Percentiles rank a stretch among this genome's conserved stretches.
Evolutionary conservation across 2,797 vertebrate genomes (phyloP).

Genomic region (Moxostoma hubbsi): DNA sequence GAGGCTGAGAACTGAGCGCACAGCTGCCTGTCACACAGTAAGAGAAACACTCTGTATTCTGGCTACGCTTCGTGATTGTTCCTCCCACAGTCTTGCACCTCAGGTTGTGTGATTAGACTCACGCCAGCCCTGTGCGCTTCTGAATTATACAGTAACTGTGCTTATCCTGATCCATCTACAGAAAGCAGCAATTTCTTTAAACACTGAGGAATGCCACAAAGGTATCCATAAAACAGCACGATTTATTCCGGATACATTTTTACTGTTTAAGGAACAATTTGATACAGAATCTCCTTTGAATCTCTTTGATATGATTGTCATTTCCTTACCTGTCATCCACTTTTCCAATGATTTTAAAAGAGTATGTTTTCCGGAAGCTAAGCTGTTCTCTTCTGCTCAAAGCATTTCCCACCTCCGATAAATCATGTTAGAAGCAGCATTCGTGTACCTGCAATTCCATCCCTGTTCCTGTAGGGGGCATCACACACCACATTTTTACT

Average conservation of each 20-base stretch:
- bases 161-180: too few relatives aligned
- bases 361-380: neutral
- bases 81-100: slow-evolving; percentile 22
- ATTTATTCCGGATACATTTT: neutral
- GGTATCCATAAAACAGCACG: neutral
- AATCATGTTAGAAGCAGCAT: neutral
- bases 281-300: neutral
- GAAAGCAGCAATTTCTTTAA: too few relatives aligned
- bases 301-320: neutral
- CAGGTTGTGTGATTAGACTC: slow-evolving; percentile 6
- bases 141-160: neutral
- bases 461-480: slow-evolving; percentile 8
- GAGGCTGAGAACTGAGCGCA: neutral
- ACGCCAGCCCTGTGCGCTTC: neutral
- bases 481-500: neutral
- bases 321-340: neutral
- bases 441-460: neutral
- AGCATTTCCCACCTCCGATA: neutral
- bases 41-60: slow-evolving; percentile 7
- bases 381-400: neutral
- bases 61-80: neutral
- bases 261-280: neutral
- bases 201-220: neutral
- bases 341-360: neutral
- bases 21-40: slow-evolving; percentile 5